Conservation (phyloP, 2,797 vertebrate species). For the Oreortyx pictus region DNA sequence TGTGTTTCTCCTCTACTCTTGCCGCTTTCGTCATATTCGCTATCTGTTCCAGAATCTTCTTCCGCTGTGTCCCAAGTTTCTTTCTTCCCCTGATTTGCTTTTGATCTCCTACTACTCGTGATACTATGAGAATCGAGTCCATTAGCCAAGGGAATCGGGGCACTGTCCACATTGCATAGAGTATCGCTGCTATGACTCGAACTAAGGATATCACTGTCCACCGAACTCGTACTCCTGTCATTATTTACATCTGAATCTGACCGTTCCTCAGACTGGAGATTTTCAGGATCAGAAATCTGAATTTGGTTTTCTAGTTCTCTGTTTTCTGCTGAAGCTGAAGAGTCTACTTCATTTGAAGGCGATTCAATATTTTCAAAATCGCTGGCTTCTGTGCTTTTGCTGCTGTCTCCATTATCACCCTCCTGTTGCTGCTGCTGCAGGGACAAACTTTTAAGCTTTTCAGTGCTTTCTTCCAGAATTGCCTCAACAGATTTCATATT, state of each 20-base stretch:
- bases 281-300: constrained; percentile 88
- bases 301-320: constrained; percentile 92
- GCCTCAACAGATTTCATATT: constrained; percentile 93
- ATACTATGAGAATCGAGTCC: constrained; percentile 98
- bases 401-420: constrained; percentile 91
- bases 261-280: constrained; percentile 91
- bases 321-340: constrained; percentile 88
- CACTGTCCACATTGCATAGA: constrained; percentile 93
- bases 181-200: constrained; percentile 99
- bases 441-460: constrained; percentile 96
- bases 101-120: constrained; percentile 96
- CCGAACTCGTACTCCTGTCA: constrained; percentile 97
- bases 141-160: constrained; percentile 91
- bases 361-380: constrained; percentile 97
- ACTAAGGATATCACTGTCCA: constrained; percentile 99
- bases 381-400: constrained; percentile 95
- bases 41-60: constrained; percentile 98
- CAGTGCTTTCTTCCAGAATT: constrained; percentile 97
- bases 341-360: constrained; percentile 88
- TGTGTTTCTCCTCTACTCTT: constrained; percentile 90
- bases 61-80: constrained; percentile 99
- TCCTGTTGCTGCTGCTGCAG: constrained; percentile 87
- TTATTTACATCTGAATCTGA: constrained; percentile 98
- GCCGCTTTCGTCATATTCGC: constrained; percentile 97
- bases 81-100: constrained; percentile 97